These are phyloP conservation scores for Drosophila sucinea DNA, from an alignment of 1,140 invertebrate genomes.

Conservation along the genomic window DNA sequence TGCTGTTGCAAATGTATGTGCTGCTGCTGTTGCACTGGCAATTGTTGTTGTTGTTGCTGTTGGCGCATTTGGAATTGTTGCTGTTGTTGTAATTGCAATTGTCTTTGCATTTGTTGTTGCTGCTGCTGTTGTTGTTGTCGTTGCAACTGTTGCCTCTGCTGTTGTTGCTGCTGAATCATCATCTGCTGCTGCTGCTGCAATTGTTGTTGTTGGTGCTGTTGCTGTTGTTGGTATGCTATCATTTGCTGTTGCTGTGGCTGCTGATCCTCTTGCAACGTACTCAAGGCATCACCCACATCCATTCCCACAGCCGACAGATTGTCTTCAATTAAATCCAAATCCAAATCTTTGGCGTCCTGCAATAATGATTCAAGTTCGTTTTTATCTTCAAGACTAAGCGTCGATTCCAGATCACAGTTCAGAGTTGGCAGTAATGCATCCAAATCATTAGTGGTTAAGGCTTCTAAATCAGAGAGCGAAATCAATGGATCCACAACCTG, in stretches of 20 bases:
- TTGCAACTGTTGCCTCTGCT: constrained; percentile 33
- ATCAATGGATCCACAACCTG: constrained; percentile 67
- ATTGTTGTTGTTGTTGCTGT: constrained; percentile 41
- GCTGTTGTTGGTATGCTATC: constrained; percentile 31
- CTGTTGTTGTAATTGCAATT: constrained; percentile 55
- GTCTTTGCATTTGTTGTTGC: constrained; percentile 38
- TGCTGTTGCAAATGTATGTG: constrained; percentile 40
- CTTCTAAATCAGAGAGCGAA: constrained; percentile 83
- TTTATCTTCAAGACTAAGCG: constrained; percentile 84
- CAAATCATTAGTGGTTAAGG: constrained; percentile 85
- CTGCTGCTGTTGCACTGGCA: constrained; percentile 36
- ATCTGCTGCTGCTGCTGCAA: constrained; percentile 55
- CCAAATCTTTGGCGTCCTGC: constrained; percentile 82
- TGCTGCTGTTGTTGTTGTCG: constrained; percentile 39
- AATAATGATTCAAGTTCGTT: constrained; percentile 81
- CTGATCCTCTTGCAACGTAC: constrained; percentile 55
- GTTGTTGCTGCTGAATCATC: constrained; percentile 41
- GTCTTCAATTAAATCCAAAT: constrained; percentile 79
- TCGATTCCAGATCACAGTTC: constrained; percentile 84
- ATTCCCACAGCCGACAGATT: constrained; percentile 76
- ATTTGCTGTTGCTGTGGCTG: constrained; percentile 40
- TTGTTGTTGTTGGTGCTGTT: constrained; percentile 46
- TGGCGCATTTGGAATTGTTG: constrained; percentile 51
- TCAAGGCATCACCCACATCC: constrained; percentile 73
- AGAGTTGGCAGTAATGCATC: constrained; percentile 87